Evolutionary conservation across 2,113 vertebrate species (phyloP), one percentile per base, ranked within the genome.

Genomic region (Nannobrachium achirus): DNA sequence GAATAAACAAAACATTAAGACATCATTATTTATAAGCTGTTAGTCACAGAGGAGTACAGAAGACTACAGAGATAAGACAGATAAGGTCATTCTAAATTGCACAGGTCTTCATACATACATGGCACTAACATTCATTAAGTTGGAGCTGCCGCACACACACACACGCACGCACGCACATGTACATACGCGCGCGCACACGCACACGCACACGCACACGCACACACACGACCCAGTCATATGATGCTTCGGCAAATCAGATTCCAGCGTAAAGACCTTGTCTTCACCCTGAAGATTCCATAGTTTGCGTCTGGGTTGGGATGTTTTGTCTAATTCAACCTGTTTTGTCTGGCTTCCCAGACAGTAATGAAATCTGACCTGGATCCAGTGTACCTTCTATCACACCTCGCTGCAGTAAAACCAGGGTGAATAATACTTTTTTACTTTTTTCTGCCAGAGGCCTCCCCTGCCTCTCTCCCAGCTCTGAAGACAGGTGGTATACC

Each of bases 401-500:
- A 48, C 49, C 51, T 46, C 3, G 42, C 14, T 14, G 51, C 67
- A 8, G 14, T 56, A 25, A 44, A 25, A 72, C 11, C 56, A 38
- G 52, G 38, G 42, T 56, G 49, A 66, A 66, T 75, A 50, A 73
- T 58, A 66, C 63, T 19, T 53, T n/a, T n/a, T n/a, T n/a, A n/a
- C n/a, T n/a, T n/a, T n/a, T n/a, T n/a, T n/a, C n/a, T n/a, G n/a
- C n/a, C n/a, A n/a, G n/a, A n/a, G n/a, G n/a, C n/a, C n/a, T n/a
- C n/a, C n/a, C n/a, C n/a, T n/a, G n/a, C n/a, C n/a, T n/a, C n/a
- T 18, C 56, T 33, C 52, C 42, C 44, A 48, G 38, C n/a, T n/a
- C n/a, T 45, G 68, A 25, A 68, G 72, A 61, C 73, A 81, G 86
- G 78, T 84, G 75, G 79, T 79, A 9, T 41, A 33, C 61, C 78